These are phyloP conservation scores for Pholis gunnellus DNA, from an alignment of 2,113 vertebrate genomes.

Conservation along the genomic window DNA sequence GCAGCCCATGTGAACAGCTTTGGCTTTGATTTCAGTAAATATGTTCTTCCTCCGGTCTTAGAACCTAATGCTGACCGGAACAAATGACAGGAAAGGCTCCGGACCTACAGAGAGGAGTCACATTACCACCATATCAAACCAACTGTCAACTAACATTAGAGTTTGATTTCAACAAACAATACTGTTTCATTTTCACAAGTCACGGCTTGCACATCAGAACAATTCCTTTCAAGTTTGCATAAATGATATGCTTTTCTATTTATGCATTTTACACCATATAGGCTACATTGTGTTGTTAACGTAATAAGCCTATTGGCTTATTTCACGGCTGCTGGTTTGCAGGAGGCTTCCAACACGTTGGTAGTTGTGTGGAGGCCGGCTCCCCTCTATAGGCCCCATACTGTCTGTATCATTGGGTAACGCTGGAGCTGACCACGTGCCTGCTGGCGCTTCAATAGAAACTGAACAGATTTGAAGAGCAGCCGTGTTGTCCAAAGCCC, in stretches of 20 bases:
- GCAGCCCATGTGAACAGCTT: conserved; percentile 20
- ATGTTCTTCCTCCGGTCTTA: neutral
- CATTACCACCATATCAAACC: neutral
- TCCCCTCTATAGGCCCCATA: neutral
- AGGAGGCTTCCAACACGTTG: conserved; percentile 36
- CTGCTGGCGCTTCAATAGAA: conserved; percentile 32
- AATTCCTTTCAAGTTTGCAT: neutral
- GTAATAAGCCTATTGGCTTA: conserved; percentile 48
- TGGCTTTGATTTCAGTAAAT: neutral
- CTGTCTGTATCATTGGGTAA: conserved; percentile 42
- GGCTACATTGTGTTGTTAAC: conserved; percentile 17
- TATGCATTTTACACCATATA: conserved; percentile 4
- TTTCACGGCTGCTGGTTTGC: conserved; percentile 65
- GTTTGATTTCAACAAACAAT: neutral
- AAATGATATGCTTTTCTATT: neutral
- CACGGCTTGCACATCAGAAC: neutral
- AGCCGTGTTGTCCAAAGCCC: conserved; percentile 88
- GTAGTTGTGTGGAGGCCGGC: conserved; percentile 14
- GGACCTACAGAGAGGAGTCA: neutral
- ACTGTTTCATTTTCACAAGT: neutral
- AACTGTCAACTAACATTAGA: neutral
- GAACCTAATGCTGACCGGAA: conserved; percentile 29
- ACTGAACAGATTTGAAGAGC: conserved; percentile 62
- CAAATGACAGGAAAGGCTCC: conserved; percentile 1
- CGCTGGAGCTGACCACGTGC: conserved; percentile 28